Percentiles rank a stretch among this genome's conserved stretches.
These are phyloP conservation scores for Micoletzkya japonica DNA, from an alignment of 2,888 invertebrate genomes.

Conservation along the genomic window DNA sequence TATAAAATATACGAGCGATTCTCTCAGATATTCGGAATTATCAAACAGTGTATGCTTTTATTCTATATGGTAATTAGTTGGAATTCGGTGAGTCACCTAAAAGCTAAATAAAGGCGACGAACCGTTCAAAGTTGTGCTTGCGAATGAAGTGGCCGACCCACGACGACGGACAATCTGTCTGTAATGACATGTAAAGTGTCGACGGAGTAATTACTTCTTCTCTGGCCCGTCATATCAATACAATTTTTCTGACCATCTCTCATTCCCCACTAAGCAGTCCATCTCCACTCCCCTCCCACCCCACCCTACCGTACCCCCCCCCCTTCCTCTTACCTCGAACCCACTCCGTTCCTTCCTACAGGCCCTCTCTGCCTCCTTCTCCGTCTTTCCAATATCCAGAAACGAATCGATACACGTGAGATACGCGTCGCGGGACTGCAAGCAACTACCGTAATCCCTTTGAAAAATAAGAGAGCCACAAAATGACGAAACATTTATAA, in stretches of 20 bases:
- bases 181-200: too few relatives aligned
- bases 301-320: too few relatives aligned
- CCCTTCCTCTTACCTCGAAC: slow-evolving; percentile 24
- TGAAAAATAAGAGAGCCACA: too few relatives aligned
- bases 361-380: slow-evolving; percentile 31
- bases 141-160: slow-evolving; percentile 57
- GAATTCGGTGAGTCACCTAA: not conserved
- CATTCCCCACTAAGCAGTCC: too few relatives aligned
- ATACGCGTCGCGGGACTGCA: slow-evolving; percentile 38
- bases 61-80: not conserved
- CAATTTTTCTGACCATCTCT: too few relatives aligned
- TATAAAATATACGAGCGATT: not conserved
- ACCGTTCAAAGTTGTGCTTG: slow-evolving; percentile 55
- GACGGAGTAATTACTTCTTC: too few relatives aligned
- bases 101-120: not conserved
- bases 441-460: too few relatives aligned
- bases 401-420: slow-evolving; percentile 33
- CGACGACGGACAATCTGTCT: slow-evolving; percentile 40
- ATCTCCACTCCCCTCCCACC: too few relatives aligned
- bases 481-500: too few relatives aligned
- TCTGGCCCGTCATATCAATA: not conserved
- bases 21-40: not conserved
- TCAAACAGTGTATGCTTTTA: not conserved
- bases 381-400: slow-evolving; percentile 35
- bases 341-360: not conserved